A percentile compares a stretch with the other conserved stretches of the same genome.
These are phyloP conservation scores for Drosophila tsacasi DNA, from an alignment of 1,140 invertebrate genomes.

Conservation along the genomic window DNA sequence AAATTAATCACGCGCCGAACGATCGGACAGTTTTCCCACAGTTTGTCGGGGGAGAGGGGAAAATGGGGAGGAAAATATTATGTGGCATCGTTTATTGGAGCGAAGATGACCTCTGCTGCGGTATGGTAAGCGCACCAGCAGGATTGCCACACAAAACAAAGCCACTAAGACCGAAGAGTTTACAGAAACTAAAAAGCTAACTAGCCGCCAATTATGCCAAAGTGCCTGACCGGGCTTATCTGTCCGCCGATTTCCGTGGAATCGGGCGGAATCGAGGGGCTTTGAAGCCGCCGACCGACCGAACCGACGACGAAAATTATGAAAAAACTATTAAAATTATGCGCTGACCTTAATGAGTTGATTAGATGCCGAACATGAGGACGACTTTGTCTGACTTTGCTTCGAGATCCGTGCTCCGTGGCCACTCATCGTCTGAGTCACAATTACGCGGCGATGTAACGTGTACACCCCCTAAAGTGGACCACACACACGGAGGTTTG, in stretches of 20 bases:
- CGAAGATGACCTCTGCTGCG: slow-evolving; percentile 25
- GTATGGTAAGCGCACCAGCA: slow-evolving; percentile 28
- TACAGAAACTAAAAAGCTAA: slow-evolving; percentile 66
- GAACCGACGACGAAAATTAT: slow-evolving; percentile 43
- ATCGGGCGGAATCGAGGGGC: slow-evolving; percentile 42
- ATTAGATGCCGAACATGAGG: slow-evolving; percentile 52
- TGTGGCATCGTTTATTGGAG: slow-evolving; percentile 10
- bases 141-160: slow-evolving; percentile 52
- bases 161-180: slow-evolving; percentile 29
- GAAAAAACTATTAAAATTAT: slow-evolving; percentile 76
- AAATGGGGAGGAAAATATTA: slow-evolving; percentile 33
- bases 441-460: slow-evolving; percentile 53
- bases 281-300: slow-evolving; percentile 58
- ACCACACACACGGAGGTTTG: slow-evolving; percentile 58
- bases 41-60: slow-evolving; percentile 11
- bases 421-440: slow-evolving; percentile 40
- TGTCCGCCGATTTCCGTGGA: slow-evolving; percentile 49
- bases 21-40: slow-evolving; percentile 60
- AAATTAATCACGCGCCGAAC: slow-evolving; percentile 68
- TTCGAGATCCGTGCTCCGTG: not conserved
- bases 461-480: slow-evolving; percentile 67
- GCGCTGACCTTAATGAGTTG: slow-evolving; percentile 76
- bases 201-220: slow-evolving; percentile 80
- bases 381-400: slow-evolving; percentile 27
- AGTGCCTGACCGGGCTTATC: slow-evolving; percentile 58